Base-by-base conservation (phyloP, 2,888 invertebrate species). In the Plebejus anna region DNA sequence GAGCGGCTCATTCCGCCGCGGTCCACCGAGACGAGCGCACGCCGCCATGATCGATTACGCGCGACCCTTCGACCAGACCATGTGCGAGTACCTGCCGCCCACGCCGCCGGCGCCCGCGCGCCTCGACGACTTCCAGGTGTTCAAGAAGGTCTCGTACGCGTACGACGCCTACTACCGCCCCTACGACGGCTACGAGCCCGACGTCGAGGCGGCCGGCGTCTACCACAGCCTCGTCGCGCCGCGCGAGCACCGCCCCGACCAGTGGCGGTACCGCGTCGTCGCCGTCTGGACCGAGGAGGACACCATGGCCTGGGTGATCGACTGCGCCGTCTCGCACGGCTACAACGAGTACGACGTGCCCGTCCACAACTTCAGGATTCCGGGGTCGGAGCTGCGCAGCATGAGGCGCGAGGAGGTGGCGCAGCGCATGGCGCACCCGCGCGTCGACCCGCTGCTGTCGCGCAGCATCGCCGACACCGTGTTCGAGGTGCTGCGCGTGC, bases 201-300 rank as follows among this genome's bases (percentile, higher is more conserved):
- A 92, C 75, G 85, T 89, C 75, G 91, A 91, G 79, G 83, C 85
- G 77, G 86, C 90, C 79, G 89, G 84, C 79, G 90, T 91, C 13
- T 94, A 94, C 86, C 91, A 91, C 86, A 90, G 86, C 82, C 87
- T 94, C 78, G 87, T 91, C 82, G 88, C 82, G 83, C 85, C 87
- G 80, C 84, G 90, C 75, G 90, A 90, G 79, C 88, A 88, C 82
- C 86, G 85, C 78, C 84, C 88, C 55, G 92, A 92, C 47, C 94
- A 94, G 70, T 95, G 95, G 95, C 90, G 90, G 78, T 89, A 88
- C 82, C 95, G 95, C 82, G 88, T 90, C 71, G 88, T 95, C 57
- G 85, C 86, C 79, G 89, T 94, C 22, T 95, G 95, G 95, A 94
- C 85, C 79, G 92, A 94, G 77, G 93, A 94, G 16, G 95, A 95